phyloP scores from a whole-genome alignment of 1,140 invertebrate species.

The Sminthurinus signatus region DNA sequence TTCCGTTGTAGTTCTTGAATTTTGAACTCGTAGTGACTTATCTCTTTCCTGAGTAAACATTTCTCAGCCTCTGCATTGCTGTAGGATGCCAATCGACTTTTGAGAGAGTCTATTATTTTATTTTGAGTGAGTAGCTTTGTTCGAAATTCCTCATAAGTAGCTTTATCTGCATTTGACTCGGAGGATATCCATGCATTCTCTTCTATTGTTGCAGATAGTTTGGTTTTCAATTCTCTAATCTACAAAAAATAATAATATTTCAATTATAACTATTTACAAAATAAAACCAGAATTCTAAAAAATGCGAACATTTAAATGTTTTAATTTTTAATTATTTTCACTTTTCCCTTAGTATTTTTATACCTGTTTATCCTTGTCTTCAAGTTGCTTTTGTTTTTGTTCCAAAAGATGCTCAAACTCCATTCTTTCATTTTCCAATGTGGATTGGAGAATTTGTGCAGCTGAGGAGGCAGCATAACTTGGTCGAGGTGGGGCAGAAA shows the following conservation, averaged over 20 bases:
- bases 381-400: slow-evolving; percentile 19
- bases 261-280: too few species aligned
- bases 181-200: slow-evolving; percentile 2
- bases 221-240: slow-evolving; percentile 12
- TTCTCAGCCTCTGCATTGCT: slow-evolving; percentile 8
- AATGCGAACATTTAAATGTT: background rate
- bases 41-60: slow-evolving; percentile 17
- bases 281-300: background rate
- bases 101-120: slow-evolving; percentile 26
- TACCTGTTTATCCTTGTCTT: slow-evolving; percentile 22
- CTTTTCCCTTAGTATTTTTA: too few species aligned
- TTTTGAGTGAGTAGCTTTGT: slow-evolving; percentile 26
- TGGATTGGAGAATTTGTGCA: slow-evolving; percentile 16
- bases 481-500: background rate
- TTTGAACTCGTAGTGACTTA: slow-evolving; percentile 20
- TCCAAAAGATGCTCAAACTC: slow-evolving; percentile 28
- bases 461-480: background rate
- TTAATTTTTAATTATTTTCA: background rate
- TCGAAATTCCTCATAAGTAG: background rate
- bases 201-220: slow-evolving; percentile 4
- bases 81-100: slow-evolving; percentile 15
- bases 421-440: slow-evolving; percentile 23
- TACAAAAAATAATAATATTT: background rate
- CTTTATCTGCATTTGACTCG: background rate
- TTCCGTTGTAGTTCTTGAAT: slow-evolving; percentile 19